These are phyloP conservation scores for Coboldia fuscipes DNA, from an alignment of 1,140 invertebrate genomes.

Conservation along the genomic window DNA sequence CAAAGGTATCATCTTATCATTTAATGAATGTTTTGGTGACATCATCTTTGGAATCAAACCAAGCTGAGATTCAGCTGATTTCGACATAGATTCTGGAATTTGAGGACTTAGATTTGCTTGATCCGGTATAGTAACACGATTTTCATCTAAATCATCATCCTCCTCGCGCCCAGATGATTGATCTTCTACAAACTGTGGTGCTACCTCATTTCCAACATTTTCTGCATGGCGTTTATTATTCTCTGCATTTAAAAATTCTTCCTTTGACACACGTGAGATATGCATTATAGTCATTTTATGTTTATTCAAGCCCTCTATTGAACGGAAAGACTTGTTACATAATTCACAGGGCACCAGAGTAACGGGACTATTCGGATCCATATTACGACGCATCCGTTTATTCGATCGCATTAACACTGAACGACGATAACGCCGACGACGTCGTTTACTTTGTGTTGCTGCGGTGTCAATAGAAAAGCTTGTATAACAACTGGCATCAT, in stretches of 20 bases:
- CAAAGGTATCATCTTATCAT: not conserved
- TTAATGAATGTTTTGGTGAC: too few relatives aligned
- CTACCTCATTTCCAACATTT: not conserved
- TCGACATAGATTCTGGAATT: not conserved
- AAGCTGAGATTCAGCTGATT: not conserved
- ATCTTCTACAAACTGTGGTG: not conserved
- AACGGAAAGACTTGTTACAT: slow-evolving; percentile 24
- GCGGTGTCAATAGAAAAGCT: slow-evolving; percentile 15
- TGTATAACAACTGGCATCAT: slow-evolving; percentile 19
- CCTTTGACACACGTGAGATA: slow-evolving; percentile 26
- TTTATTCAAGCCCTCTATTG: slow-evolving; percentile 22
- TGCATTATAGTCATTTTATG: slow-evolving; percentile 27
- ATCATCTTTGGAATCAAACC: too few relatives aligned
- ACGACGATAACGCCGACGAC: slow-evolving; percentile 9
- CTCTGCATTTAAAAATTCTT: slow-evolving; percentile 20
- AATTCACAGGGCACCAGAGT: slow-evolving; percentile 20
- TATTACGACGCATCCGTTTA: slow-evolving; percentile 11
- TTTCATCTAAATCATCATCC: too few relatives aligned
- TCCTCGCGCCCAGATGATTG: too few relatives aligned
- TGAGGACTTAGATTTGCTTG: not conserved
- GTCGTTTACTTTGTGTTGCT: slow-evolving; percentile 5
- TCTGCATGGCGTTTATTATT: slow-evolving; percentile 1
- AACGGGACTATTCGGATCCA: slow-evolving; percentile 1
- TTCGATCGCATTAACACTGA: slow-evolving; percentile 14
- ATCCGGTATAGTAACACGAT: too few relatives aligned